Evolutionary conservation across 2,113 vertebrate species (phyloP).

Genomic region (Turdus rufiventris): DNA sequence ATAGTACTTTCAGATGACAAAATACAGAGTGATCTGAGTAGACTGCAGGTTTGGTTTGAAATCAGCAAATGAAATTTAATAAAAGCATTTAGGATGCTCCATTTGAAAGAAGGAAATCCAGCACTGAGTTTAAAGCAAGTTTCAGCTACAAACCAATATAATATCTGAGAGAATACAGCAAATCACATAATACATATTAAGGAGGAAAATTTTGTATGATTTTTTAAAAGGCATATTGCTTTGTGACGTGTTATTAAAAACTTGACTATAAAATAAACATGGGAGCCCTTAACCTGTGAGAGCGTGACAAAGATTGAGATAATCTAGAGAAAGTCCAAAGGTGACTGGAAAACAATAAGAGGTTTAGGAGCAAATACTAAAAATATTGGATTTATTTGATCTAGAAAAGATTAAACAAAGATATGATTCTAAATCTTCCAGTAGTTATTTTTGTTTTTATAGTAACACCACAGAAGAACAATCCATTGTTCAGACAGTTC

Average conservation of each 20-base stretch:
- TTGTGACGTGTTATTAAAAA: accelerated
- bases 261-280: not conserved
- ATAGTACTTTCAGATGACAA: not conserved
- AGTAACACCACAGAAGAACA: not conserved
- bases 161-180: not conserved
- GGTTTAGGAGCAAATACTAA: not conserved
- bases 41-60: not conserved
- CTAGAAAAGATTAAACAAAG: not conserved
- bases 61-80: not conserved
- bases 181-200: not conserved
- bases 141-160: not conserved
- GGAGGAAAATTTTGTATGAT: not conserved
- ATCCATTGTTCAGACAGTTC: not conserved
- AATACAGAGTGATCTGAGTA: not conserved
- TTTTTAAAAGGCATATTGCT: not conserved
- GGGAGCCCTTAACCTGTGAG: not conserved
- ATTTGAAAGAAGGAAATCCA: not conserved
- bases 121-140: not conserved
- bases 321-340: not conserved
- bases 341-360: not conserved
- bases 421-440: not conserved
- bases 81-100: not conserved
- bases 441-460: not conserved
- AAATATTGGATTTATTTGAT: not conserved
- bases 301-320: not conserved